Evolutionary conservation across 2,888 invertebrate species (phyloP), one percentile per base, ranked within the genome.

Genomic region (Cataglyphis cursor): DNA sequence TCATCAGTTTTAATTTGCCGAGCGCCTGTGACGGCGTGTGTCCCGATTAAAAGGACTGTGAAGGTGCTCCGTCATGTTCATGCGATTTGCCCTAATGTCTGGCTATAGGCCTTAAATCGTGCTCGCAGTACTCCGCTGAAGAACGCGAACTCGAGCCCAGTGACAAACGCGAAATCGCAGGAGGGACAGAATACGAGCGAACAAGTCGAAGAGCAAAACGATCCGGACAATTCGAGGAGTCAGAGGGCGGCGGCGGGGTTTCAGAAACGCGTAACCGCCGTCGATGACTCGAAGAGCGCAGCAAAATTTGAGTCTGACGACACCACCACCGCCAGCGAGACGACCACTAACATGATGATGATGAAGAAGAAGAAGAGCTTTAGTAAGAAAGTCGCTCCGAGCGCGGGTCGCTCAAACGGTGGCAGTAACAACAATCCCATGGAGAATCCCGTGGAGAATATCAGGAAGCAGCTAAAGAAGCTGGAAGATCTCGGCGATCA

Each of bases 401-500:
- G 59, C 12, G 78, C 59, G 9, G 31, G 72, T 24, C 78, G 78
- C 44, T 78, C 72, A 3, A 95, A 95, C 66, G 95, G 93, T 72
- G 95, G 91, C 73, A 91, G 92, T 41, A 92, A 92, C 74, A 94
- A 93, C 80, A 92, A 93, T 6, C 18, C 18, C 64, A 83, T 91
- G 0, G 94, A 94, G 35, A 94, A 94, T 86, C 97, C 98, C 0
- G 96, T 98, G 15, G 98, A 98, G 92, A 97, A 97, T 83, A 95
- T 98, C n/a, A 96, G 98, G 0, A 97, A 97, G 91, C 98, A 98
- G 93, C 94, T 98, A 81, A 97, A 98, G 88, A 97, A 98, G 92
- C 95, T 98, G 41, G 98, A 98, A 91, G 98, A 98, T 92, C 95
- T 98, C 59, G 98, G 98, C 92, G 98, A 98, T 92, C 97, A 98